phyloP scores from a whole-genome alignment of 2,797 vertebrate genomes.

The Tiaroga cobitis region DNA sequence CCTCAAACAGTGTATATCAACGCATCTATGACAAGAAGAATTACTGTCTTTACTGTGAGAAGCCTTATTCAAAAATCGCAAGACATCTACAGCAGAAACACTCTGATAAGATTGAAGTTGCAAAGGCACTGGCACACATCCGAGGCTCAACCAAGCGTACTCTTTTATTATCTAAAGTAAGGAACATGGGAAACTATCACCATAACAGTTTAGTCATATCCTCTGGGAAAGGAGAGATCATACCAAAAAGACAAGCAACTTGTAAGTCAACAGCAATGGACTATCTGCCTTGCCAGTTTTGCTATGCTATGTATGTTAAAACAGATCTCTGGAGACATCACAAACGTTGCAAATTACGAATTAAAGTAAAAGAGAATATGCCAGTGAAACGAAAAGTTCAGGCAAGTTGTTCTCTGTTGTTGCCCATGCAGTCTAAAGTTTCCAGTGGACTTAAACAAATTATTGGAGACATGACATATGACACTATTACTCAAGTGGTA shows the following conservation, averaged over 20 bases:
- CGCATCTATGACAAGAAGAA: slow-evolving; percentile 5
- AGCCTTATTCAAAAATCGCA: background rate
- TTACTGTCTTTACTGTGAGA: slow-evolving; percentile 23
- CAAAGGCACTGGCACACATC: background rate
- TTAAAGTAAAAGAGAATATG: background rate
- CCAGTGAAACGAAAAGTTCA: background rate
- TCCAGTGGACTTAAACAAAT: background rate
- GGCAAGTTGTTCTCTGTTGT: background rate
- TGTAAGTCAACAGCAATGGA: slow-evolving; percentile 15
- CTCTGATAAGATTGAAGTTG: background rate
- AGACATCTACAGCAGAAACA: slow-evolving; percentile 16
- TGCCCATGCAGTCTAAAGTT: background rate
- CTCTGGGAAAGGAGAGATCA: slow-evolving; percentile 34
- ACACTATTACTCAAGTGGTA: background rate
- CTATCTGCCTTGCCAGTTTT: slow-evolving; percentile 43
- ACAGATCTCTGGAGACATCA: slow-evolving; percentile 42
- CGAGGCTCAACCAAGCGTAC: background rate
- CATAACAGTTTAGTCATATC: slow-evolving; percentile 33
- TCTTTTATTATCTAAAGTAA: slow-evolving; percentile 35
- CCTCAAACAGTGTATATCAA: slow-evolving; percentile 7
- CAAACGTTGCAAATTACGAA: slow-evolving; percentile 12
- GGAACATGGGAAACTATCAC: slow-evolving; percentile 47
- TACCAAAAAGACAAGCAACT: slow-evolving; percentile 39
- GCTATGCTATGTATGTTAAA: slow-evolving; percentile 30
- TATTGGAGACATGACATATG: background rate